Percentiles rank a stretch among this genome's conserved stretches.
Evolutionary conservation across 2,797 vertebrate genomes (phyloP).

Genomic region (Cetoscarus ocellatus): DNA sequence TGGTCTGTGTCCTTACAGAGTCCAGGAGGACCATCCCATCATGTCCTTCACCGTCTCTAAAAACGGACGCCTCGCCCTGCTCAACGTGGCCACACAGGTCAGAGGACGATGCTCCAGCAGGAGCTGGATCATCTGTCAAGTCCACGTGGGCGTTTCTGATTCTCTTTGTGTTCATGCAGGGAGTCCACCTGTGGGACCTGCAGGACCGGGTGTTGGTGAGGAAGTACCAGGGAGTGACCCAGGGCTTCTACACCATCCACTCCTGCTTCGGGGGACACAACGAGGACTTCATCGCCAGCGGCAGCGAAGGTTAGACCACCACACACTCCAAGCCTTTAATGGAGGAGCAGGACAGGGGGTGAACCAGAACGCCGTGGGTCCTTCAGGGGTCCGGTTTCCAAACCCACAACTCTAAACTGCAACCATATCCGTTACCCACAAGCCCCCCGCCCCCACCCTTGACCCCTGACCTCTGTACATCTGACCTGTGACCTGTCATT

Average conservation of each 20-base stretch:
- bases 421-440: too few relatives aligned
- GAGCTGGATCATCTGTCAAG: too few relatives aligned
- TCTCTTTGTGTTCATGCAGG: constrained; percentile 75
- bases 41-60: constrained; percentile 99
- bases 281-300: constrained; percentile 97
- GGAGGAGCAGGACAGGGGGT: too few relatives aligned
- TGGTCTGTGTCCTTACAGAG: constrained; percentile 84
- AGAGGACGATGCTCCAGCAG: constrained; percentile 12
- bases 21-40: constrained; percentile 98
- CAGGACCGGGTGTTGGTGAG: constrained; percentile 97
- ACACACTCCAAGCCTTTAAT: too few relatives aligned
- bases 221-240: constrained; percentile 98
- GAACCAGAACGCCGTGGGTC: too few relatives aligned
- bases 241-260: constrained; percentile 99
- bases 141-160: too few relatives aligned
- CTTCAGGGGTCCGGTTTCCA: background rate
- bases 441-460: too few relatives aligned
- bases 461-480: too few relatives aligned
- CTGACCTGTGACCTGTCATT: too few relatives aligned
- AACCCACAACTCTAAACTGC: too few relatives aligned
- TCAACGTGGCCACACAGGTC: constrained; percentile 99
- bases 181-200: constrained; percentile 98
- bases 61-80: constrained; percentile 96
- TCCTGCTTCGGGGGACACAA: constrained; percentile 98
- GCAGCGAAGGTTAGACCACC: constrained; percentile 91